A percentile compares a stretch with the other conserved stretches of the same genome.
These are phyloP conservation scores for Synanthedon vespiformis DNA, from an alignment of 2,888 invertebrate species.

Conservation along the genomic window DNA sequence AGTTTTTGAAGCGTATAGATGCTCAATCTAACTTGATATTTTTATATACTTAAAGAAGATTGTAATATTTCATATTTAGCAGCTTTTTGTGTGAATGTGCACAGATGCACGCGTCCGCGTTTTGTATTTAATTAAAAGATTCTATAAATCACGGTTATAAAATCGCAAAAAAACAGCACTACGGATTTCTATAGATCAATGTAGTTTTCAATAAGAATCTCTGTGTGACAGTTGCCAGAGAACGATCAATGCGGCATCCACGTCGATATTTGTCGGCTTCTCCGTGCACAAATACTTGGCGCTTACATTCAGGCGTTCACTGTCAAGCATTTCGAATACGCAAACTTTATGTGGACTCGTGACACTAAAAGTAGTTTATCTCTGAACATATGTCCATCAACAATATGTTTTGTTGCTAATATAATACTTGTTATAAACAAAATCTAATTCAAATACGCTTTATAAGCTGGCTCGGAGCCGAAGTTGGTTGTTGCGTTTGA, in stretches of 20 bases:
- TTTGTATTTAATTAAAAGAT: too few species aligned
- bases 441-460: constrained; percentile 6
- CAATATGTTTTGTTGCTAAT: background rate
- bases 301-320: background rate
- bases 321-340: background rate
- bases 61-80: too few species aligned
- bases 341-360: background rate
- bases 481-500: constrained; percentile 15
- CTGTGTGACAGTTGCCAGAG: constrained; percentile 16
- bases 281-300: background rate
- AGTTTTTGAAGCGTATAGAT: too few species aligned
- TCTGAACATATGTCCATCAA: background rate
- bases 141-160: too few species aligned
- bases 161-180: background rate
- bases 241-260: constrained; percentile 4
- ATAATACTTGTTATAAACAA: background rate
- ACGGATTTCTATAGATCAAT: constrained; percentile 8
- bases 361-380: background rate
- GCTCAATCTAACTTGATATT: too few species aligned
- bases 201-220: constrained; percentile 12
- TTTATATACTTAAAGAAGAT: too few species aligned
- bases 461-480: constrained; percentile 31
- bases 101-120: too few species aligned
- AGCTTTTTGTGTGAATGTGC: too few species aligned
- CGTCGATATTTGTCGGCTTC: constrained; percentile 10